Evolutionary conservation across 2,888 invertebrate genomes (phyloP).

Genomic region (Hirtodrosophila trivittata): DNA sequence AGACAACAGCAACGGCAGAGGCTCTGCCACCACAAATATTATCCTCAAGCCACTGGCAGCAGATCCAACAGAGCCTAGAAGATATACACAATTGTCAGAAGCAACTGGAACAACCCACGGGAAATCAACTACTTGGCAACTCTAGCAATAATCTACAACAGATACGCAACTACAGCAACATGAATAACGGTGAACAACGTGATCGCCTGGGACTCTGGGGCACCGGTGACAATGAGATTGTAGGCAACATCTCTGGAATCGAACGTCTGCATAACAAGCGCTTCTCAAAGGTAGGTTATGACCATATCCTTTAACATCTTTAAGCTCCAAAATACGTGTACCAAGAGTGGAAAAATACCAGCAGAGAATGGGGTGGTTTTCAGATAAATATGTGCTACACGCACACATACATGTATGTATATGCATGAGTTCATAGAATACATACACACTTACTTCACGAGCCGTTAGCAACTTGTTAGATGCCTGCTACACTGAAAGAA

Average conservation of each 20-base stretch:
- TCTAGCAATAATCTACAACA: conserved; percentile 42
- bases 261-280: conserved; percentile 79
- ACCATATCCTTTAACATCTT: conserved; percentile 6
- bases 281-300: conserved; percentile 81
- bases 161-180: conserved; percentile 46
- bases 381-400: conserved; percentile 1
- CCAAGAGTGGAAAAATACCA: conserved; percentile 69
- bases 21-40: conserved; percentile 51
- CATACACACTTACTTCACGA: conserved; percentile 3
- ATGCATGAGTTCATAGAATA: conserved; percentile 10
- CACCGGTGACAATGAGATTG: conserved; percentile 78
- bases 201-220: conserved; percentile 82
- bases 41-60: conserved; percentile 62
- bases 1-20: conserved; percentile 45
- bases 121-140: conserved; percentile 18
- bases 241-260: conserved; percentile 80
- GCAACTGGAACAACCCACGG: conserved; percentile 6
- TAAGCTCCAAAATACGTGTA: background rate
- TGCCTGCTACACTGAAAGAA: conserved; percentile 28
- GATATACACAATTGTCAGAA: conserved; percentile 49
- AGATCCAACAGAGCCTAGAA: conserved; percentile 56
- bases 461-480: conserved; percentile 48
- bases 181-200: conserved; percentile 52
- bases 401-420: conserved; percentile 10
- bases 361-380: conserved; percentile 52